Percentiles rank a stretch among this genome's conserved stretches.
These are phyloP conservation scores for Ericerus pela DNA, from an alignment of 1,140 invertebrate genomes.

Conservation along the genomic window DNA sequence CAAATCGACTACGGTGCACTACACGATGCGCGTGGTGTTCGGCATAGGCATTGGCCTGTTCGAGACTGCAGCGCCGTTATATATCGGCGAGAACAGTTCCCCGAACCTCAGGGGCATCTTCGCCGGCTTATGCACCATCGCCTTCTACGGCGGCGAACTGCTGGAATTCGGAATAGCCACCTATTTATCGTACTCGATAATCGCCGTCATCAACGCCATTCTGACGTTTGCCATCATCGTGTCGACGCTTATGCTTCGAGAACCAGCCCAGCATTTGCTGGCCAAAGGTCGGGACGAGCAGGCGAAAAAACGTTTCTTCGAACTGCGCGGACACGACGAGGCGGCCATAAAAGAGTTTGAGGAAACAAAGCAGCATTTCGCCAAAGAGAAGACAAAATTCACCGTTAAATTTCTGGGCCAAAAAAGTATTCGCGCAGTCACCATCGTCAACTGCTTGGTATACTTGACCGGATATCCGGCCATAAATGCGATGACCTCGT, in stretches of 20 bases:
- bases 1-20: background rate
- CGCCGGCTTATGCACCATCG: conserved; percentile 66
- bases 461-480: conserved; percentile 21
- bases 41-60: background rate
- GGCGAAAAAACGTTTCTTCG: conserved; percentile 41
- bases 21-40: background rate
- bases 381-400: conserved; percentile 27
- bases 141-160: conserved; percentile 60
- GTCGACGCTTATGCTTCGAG: conserved; percentile 59
- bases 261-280: conserved; percentile 58
- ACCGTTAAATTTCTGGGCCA: too few relatives aligned
- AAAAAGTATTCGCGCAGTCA: conserved; percentile 34
- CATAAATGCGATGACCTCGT: conserved; percentile 21
- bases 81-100: conserved; percentile 22
- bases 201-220: conserved; percentile 45
- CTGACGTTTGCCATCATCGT: conserved; percentile 44
- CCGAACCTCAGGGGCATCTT: conserved; percentile 21
- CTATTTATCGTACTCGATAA: conserved; percentile 45
- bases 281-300: conserved; percentile 40
- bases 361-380: conserved; percentile 25
- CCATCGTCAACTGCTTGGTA: conserved; percentile 28
- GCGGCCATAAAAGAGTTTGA: too few relatives aligned
- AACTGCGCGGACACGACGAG: conserved; percentile 18
- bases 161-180: conserved; percentile 60
- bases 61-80: background rate